A percentile compares a stretch with the other conserved stretches of the same genome.
These are phyloP conservation scores for Kryptolebias marmoratus DNA, from an alignment of 2,113 vertebrate species.

Conservation along the genomic window DNA sequence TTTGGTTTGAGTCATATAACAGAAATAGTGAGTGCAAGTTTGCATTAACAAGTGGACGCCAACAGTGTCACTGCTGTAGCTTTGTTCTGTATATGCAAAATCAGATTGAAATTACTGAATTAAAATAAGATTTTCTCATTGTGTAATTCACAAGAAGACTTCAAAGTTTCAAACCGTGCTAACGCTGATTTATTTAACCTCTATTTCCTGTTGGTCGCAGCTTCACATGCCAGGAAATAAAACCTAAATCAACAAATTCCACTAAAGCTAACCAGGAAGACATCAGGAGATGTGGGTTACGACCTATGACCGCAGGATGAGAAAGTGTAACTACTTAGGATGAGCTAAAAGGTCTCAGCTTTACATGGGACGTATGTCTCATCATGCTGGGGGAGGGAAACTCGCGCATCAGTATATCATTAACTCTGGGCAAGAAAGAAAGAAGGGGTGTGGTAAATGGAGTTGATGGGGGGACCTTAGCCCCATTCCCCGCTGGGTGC, in stretches of 20 bases:
- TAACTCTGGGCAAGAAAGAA: slow-evolving; percentile 88
- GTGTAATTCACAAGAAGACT: no score
- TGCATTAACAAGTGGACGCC: slow-evolving; percentile 40
- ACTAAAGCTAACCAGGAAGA: slow-evolving; percentile 75
- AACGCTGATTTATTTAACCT: no score
- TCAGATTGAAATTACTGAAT: no score
- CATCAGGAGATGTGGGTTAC: slow-evolving; percentile 87
- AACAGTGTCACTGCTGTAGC: slow-evolving; percentile 38
- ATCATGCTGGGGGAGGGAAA: slow-evolving; percentile 86
- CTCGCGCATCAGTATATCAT: slow-evolving; percentile 91
- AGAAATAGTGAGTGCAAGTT: slow-evolving; percentile 43
- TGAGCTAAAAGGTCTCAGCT: slow-evolving; percentile 85
- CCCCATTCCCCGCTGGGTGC: slow-evolving; percentile 87
- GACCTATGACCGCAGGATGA: slow-evolving; percentile 90
- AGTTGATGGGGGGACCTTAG: slow-evolving; percentile 92
- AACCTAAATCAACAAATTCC: slow-evolving; percentile 41
- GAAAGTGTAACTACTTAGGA: slow-evolving; percentile 94
- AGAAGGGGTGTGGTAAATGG: slow-evolving; percentile 89
- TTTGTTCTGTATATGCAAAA: no score
- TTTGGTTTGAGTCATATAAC: slow-evolving; percentile 53
- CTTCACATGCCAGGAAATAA: slow-evolving; percentile 27
- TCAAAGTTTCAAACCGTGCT: no score
- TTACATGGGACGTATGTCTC: slow-evolving; percentile 88
- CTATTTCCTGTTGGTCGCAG: background rate
- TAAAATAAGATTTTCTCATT: no score